Base-by-base conservation (phyloP, 2,797 vertebrate genomes). In the Sphenopsis melanotis region DNA sequence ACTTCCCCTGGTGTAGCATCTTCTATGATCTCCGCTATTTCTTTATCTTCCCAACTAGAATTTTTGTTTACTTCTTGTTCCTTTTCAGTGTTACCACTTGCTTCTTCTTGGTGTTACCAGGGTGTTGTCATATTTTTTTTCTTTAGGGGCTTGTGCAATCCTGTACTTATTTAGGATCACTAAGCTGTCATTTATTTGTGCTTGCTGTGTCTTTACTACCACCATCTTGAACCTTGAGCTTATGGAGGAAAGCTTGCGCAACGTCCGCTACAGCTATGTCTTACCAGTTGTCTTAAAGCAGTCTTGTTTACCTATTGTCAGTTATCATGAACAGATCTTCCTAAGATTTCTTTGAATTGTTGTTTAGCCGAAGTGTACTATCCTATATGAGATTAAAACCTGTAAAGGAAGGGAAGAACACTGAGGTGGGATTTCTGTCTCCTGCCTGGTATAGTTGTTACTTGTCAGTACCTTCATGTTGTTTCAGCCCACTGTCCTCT, bases 221-320 rank as follows among this genome's bases (percentile, higher is more conserved):
- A 32, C 12, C 5, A 2, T 69, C 39, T 69, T 61, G n/a, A 86
- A 39, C 19, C 30, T 46, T 81, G 34, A 88, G 16, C 37, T 87
- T 69, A 14, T 14, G 61, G 37, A n/a, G 15, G 34, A 90, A 74
- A 69, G 13, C 18, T 65, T 69, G 8, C 57, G 21, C 12, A 8
- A 15, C 21, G 14, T 55, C 3, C 1, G 11, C 60, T 65, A 2
- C 8, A 1, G 12, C 59, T 55, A 2, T 9, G 15, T 36, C 7
- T 42, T 71, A 70, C 12, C 24, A 37, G 12, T 44, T 68, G 27
- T 53, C 49, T 52, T 68, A 78, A 50, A 69, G 61, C 61, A 78
- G 11, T 71, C 19, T 30, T 36, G 1, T 15, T 21, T 78, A 36
- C 20, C 71, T 19, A 18, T 41, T 15, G 6, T 69, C 56, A 53